Percentiles rank a stretch among this genome's conserved stretches.
These are phyloP conservation scores for Entosphenus tridentatus DNA, from an alignment of 2,113 vertebrate species.

Conservation along the genomic window DNA sequence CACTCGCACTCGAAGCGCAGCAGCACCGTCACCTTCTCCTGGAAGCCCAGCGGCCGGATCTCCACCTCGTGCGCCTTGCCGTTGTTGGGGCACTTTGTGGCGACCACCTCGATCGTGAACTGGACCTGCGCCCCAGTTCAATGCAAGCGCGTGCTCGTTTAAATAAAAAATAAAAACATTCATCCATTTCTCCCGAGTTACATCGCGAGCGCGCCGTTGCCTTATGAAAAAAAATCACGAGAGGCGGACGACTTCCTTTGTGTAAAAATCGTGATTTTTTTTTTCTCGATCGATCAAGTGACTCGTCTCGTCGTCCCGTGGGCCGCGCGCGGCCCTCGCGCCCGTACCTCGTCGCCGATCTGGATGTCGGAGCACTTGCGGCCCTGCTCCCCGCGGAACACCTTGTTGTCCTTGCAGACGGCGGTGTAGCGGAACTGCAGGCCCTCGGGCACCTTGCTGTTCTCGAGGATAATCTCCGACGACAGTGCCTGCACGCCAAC, in stretches of 20 bases:
- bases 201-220: no score
- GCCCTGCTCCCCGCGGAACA: constrained; percentile 7
- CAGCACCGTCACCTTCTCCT: constrained; percentile 37
- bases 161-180: no score
- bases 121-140: background rate
- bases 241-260: no score
- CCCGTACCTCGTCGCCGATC: constrained; percentile 23
- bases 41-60: constrained; percentile 52
- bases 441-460: constrained; percentile 21
- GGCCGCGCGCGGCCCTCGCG: no score
- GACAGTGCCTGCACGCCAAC: constrained; percentile 23
- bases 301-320: no score
- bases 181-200: no score
- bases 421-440: constrained; percentile 23
- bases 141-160: no score
- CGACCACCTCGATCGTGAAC: background rate
- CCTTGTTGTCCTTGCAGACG: constrained; percentile 15
- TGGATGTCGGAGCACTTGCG: constrained; percentile 22
- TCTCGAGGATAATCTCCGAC: constrained; percentile 29
- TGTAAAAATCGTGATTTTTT: no score
- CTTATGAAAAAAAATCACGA: no score
- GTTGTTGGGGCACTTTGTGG: background rate
- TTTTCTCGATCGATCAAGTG: no score
- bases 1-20: constrained; percentile 41
- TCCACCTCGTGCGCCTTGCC: constrained; percentile 16